Conservation (phyloP, 2,888 invertebrate species). For the Sialis fuliginosa region DNA sequence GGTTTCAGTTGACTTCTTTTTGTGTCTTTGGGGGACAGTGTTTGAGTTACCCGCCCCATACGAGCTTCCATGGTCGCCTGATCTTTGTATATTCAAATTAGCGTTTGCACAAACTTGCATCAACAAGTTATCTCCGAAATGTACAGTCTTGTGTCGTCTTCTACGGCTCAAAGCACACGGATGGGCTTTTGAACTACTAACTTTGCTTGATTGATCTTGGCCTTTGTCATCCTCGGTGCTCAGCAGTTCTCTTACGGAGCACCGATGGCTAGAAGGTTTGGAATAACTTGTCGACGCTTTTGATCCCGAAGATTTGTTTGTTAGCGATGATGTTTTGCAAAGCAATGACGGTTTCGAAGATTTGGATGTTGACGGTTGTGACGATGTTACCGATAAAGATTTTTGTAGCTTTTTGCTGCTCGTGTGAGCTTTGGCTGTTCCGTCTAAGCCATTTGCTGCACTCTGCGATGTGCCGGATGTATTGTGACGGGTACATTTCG, state of each 20-base stretch:
- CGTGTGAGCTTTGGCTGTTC: constrained; percentile 1
- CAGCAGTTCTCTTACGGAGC: constrained; percentile 19
- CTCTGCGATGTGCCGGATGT: neutral
- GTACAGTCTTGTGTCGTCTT: constrained; percentile 59
- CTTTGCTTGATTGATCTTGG: constrained; percentile 18
- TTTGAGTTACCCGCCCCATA: no score
- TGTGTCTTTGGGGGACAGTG: no score
- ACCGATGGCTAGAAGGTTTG: no score
- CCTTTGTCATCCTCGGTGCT: constrained; percentile 24
- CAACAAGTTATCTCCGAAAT: constrained; percentile 58
- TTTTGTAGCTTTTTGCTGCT: constrained; percentile 1
- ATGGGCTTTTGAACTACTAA: constrained; percentile 24
- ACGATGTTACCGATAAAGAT: neutral
- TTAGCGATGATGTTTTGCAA: no score
- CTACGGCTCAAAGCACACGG: constrained; percentile 40
- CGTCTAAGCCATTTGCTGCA: neutral
- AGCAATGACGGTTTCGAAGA: neutral
- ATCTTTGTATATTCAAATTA: constrained; percentile 26
- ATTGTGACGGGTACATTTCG: constrained; percentile 2
- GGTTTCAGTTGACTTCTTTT: no score
- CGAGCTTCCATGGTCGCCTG: constrained; percentile 16
- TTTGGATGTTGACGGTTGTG: neutral
- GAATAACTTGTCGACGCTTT: no score
- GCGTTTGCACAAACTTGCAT: constrained; percentile 59
- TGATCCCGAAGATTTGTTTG: no score